Conservation (phyloP, 2,797 vertebrate genomes). For the Vespertilio murinus region DNA sequence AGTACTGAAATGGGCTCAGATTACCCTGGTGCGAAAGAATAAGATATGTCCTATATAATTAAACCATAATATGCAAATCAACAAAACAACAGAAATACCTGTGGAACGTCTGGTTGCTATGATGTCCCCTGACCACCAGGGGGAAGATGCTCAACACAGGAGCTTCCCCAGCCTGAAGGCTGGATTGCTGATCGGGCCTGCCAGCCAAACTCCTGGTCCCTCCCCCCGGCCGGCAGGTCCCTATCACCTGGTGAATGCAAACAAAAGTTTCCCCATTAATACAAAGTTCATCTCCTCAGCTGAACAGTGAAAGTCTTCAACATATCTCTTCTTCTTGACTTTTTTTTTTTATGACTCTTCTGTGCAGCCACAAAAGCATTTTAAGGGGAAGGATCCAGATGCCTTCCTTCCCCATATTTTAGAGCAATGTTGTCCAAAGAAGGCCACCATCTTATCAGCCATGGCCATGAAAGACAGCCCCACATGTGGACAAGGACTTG, state of each 20-base stretch:
- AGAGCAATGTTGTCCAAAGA: conserved; percentile 87
- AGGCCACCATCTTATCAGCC: conserved; percentile 82
- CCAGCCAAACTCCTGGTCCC: too few species aligned
- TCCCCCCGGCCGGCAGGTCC: rapidly evolving
- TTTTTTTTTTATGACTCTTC: conserved; percentile 72
- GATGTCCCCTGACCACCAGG: too few species aligned
- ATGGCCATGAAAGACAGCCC: conserved; percentile 84
- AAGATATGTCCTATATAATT: too few species aligned
- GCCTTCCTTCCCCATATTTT: conserved; percentile 87
- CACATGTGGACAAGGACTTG: conserved; percentile 85
- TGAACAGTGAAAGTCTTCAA: conserved; percentile 91
- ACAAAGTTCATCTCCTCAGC: conserved; percentile 86
- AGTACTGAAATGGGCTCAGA: not conserved
- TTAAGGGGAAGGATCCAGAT: too few species aligned
- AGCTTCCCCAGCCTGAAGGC: too few species aligned
- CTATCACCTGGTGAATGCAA: not conserved
- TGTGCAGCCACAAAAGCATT: not conserved
- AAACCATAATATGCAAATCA: too few species aligned
- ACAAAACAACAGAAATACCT: too few species aligned
- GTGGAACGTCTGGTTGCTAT: too few species aligned
- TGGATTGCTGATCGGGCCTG: too few species aligned
- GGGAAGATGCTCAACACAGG: too few species aligned
- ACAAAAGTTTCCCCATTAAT: not conserved
- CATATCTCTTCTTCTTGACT: conserved; percentile 90
- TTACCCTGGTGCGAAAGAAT: not conserved